Evolutionary conservation across 2,113 vertebrate species (phyloP), one percentile per base, ranked within the genome.

Genomic region (Caranx ignobilis): DNA sequence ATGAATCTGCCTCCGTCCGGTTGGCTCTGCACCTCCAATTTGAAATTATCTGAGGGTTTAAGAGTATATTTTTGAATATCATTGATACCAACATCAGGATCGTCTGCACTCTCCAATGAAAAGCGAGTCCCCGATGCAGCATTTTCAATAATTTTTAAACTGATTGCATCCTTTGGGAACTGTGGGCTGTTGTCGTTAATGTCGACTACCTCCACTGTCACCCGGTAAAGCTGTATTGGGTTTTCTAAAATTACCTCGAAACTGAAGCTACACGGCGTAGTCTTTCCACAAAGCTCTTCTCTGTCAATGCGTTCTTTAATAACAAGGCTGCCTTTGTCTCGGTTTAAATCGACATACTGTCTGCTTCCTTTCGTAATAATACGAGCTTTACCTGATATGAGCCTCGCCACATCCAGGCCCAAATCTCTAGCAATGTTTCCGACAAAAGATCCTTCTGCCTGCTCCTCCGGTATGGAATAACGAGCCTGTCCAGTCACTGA

Each of bases 281-380:
- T 89, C 81, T 94, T 91, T 37, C 90, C 90, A 54, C 96, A 97
- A 56, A 97, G 85, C 5, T 87, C 81, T 41, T 97, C 97, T 75
- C 96, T 75, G 86, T 97, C 96, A 45, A 97, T 93, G 83, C 91
- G 94, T 70, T 95, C 93, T 56, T 92, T 95, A 57, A 96, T 73
- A 18, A 91, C 76, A 45, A 97, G 90, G 7, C 87, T 87, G 37
- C 87, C 93, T 10, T 91, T 95, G 54, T 90, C 85, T 75, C 89
- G 85, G 69, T 95, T 91, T 63, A 96, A 87, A 57, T 92, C 92
- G 19, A 96, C 91, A 86, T 95, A 92, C 39, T 95, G 91, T 45
- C 86, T 82, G 18, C 88, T 91, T 56, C 88, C 92, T 75, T 95
- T 93, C 9, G 91, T 93, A 57, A 95, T 87, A 43, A 96, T 87